Evolutionary conservation across 2,797 vertebrate species (phyloP), one percentile per base, ranked within the genome.

Genomic region (Artibeus jamaicensis): DNA sequence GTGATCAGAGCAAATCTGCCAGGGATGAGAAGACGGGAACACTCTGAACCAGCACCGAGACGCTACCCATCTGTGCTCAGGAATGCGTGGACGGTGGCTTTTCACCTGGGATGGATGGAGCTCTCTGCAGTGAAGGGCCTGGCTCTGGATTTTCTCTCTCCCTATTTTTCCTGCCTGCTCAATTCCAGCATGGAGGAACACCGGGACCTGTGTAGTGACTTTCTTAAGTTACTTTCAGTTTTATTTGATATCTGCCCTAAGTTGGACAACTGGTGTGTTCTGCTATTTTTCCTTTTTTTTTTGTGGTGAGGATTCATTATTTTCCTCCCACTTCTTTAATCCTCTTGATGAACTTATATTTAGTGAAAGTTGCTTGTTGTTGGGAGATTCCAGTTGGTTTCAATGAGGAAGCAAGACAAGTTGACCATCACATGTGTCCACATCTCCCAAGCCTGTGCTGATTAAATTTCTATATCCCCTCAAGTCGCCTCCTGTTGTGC

Each of bases 391-490:
- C 55, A 82, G 14, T 48, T 91, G 74, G 39, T 92, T 97, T 84
- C 65, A 85, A 16, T 26, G 34, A 85, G 53, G 67, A 59, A 89
- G 37, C 21, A 95, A 95, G 67, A 86, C 83, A 89, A 93, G 26
- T 59, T 96, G 87, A 44, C 29, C 44, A 42, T 77, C 0, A 0
- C 14, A 7, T 62, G 65, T 89, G 55, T 53, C 12, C 48, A 18
- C 59, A 53, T 91, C 85, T 93, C 84, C 92, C 68, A 55, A 6
- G 11, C 53, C 15, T n/a, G 16, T 9, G 29, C 37, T 77, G 78
- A 96, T 76, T 93, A 78, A 96, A 97, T 95, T 85, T 71, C 79
- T 97, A 8, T 86, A 94, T 78, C 97, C 94, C 76, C 86, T 22
- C 5, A 94, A 93, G 87, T 65, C 68, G 70, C 32, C 85, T 95